These are phyloP conservation scores for Lampris megalopsis DNA, from an alignment of 2,113 vertebrate species.

Conservation along the genomic window DNA sequence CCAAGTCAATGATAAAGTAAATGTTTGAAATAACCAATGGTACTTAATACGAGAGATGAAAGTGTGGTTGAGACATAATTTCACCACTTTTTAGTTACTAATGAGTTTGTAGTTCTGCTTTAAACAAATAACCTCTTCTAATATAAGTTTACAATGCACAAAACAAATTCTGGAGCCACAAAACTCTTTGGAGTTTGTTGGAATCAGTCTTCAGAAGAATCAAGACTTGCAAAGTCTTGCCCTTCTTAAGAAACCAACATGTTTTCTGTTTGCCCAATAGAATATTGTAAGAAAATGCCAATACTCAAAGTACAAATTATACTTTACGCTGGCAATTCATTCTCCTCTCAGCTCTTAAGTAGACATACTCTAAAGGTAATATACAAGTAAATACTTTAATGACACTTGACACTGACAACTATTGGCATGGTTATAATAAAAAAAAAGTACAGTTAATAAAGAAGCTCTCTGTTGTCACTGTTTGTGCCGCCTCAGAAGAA, in stretches of 20 bases:
- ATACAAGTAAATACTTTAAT: constrained; percentile 16
- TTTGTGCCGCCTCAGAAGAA: constrained; percentile 32
- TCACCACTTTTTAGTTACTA: constrained; percentile 12
- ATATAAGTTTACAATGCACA: constrained; percentile 6
- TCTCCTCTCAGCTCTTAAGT: constrained; percentile 23
- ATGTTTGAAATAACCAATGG: constrained; percentile 16
- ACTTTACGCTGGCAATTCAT: constrained; percentile 31
- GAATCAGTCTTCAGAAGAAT: constrained; percentile 31
- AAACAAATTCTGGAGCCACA: constrained; percentile 12
- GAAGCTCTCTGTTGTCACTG: constrained; percentile 33
- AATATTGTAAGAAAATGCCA: constrained; percentile 34
- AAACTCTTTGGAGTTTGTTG: constrained; percentile 45
- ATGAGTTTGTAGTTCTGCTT: not conserved
- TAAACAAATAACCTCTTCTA: constrained; percentile 5
- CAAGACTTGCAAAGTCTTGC: constrained; percentile 24
- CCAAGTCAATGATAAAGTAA: constrained; percentile 14
- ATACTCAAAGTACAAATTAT: constrained; percentile 49
- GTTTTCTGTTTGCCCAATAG: constrained; percentile 16
- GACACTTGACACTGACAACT: constrained; percentile 25
- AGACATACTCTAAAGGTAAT: not conserved
- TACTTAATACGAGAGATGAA: constrained; percentile 5
- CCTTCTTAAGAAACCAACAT: constrained; percentile 13
- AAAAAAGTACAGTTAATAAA: constrained; percentile 50
- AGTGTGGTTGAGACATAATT: not conserved
- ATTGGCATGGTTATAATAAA: constrained; percentile 16